phyloP scores from a whole-genome alignment of 2,797 vertebrate genomes.

The Acropternis orthonyx region DNA sequence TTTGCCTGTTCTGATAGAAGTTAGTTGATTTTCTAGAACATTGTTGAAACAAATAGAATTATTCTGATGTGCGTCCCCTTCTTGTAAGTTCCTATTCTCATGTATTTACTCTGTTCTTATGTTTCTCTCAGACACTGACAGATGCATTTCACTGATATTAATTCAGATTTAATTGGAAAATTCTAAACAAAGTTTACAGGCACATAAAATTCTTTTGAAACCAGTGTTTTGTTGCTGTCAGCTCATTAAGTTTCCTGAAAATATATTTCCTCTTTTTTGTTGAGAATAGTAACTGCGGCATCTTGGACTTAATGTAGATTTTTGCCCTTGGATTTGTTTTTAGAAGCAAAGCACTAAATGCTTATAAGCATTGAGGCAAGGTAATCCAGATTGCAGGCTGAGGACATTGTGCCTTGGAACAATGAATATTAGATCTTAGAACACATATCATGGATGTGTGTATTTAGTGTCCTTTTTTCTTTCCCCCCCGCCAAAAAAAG shows the following conservation, averaged over 20 bases:
- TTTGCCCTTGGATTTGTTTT: neutral
- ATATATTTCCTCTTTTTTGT: neutral
- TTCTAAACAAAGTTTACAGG: neutral
- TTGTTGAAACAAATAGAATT: too few relatives aligned
- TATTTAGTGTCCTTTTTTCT: neutral
- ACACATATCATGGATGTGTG: neutral
- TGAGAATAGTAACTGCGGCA: neutral
- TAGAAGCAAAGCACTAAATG: neutral
- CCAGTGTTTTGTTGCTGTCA: neutral
- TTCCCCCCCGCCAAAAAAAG: fast-evolving
- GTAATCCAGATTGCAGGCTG: neutral
- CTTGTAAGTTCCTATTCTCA: neutral
- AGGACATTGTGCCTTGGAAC: neutral
- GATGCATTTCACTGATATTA: neutral
- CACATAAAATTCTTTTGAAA: neutral
- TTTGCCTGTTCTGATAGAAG: too few relatives aligned
- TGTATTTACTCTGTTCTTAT: neutral
- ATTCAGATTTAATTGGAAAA: conserved; percentile 3
- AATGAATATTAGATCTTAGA: neutral
- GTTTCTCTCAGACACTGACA: neutral
- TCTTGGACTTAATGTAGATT: neutral
- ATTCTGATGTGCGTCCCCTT: too few relatives aligned
- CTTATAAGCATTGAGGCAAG: neutral
- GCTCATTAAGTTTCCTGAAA: neutral
- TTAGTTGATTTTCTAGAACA: too few relatives aligned